Evolutionary conservation across 2,113 vertebrate genomes (phyloP).

Genomic region (Coryphaenoides rupestris): DNA sequence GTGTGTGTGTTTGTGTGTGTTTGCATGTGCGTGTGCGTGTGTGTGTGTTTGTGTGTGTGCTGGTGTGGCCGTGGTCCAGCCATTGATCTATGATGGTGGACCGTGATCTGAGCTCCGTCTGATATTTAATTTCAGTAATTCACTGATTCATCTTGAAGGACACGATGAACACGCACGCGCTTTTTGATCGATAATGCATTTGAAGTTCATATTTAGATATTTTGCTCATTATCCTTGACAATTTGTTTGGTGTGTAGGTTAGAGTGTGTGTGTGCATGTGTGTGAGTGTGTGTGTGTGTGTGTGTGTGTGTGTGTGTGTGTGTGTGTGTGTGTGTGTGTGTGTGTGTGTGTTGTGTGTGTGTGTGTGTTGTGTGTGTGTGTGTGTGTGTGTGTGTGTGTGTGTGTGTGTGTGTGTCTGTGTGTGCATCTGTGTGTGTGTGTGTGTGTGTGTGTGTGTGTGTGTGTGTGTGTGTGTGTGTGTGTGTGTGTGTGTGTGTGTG

Average conservation of each 20-base stretch:
- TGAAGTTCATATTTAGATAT: conserved; percentile 33
- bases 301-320: background rate
- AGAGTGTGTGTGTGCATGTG: conserved; percentile 19
- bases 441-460: background rate
- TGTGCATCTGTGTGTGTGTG: conserved; percentile 13
- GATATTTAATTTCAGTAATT: conserved; percentile 8
- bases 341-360: conserved; percentile 1
- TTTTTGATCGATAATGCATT: conserved; percentile 46
- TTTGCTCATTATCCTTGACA: conserved; percentile 14
- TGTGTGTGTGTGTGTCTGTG: no score
- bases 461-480: no score
- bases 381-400: background rate
- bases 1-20: no score
- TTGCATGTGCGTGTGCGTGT: no score
- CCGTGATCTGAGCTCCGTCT: conserved; percentile 27
- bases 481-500: conserved; percentile 17
- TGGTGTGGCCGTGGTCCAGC: conserved; percentile 10
- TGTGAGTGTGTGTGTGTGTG: background rate
- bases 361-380: background rate
- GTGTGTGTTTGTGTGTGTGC: no score
- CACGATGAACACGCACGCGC: conserved; percentile 11
- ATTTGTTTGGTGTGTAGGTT: no score
- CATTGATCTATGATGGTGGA: conserved; percentile 27
- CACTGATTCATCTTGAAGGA: conserved; percentile 33
- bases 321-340: conserved; percentile 1